These are phyloP conservation scores for Leistus spinibarbis DNA, from an alignment of 2,888 invertebrate species.

Conservation along the genomic window DNA sequence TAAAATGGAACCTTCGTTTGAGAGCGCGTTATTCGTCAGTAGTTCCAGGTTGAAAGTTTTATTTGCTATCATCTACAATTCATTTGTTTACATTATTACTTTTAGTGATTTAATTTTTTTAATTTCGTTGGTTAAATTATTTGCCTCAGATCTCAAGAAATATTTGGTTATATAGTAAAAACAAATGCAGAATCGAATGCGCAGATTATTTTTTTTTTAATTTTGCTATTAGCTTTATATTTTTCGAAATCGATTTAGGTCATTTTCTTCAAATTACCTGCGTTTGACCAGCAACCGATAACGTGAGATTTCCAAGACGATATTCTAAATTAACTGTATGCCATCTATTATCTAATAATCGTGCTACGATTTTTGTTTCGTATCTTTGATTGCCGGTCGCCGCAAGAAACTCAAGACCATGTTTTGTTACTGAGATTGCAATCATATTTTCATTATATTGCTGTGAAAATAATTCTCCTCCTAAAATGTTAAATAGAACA, in stretches of 20 bases:
- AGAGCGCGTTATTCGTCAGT: constrained; percentile 72
- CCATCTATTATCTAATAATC: constrained; percentile 81
- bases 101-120: too few species aligned
- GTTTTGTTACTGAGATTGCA: constrained; percentile 53
- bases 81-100: constrained; percentile 1
- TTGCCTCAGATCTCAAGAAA: too few species aligned
- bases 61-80: constrained; percentile 73
- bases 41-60: constrained; percentile 78
- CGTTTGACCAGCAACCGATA: constrained; percentile 60
- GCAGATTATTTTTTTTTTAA: too few species aligned
- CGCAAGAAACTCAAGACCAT: constrained; percentile 60
- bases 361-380: constrained; percentile 70
- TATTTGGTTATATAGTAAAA: too few species aligned
- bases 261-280: constrained; percentile 66
- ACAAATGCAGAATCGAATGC: too few species aligned
- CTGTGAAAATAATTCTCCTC: constrained; percentile 74
- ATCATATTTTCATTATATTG: constrained; percentile 63
- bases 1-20: constrained; percentile 73
- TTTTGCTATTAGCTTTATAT: too few species aligned
- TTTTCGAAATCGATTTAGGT: too few species aligned
- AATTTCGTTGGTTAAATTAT: too few species aligned
- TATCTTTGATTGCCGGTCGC: constrained; percentile 57
- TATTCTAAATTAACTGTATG: constrained; percentile 74
- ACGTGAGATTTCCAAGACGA: constrained; percentile 63
- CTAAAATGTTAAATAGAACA: constrained; percentile 53